A percentile compares a stretch with the other conserved stretches of the same genome.
Conservation (phyloP, 2,888 invertebrate species). For the Nemotelus pantherinus region DNA sequence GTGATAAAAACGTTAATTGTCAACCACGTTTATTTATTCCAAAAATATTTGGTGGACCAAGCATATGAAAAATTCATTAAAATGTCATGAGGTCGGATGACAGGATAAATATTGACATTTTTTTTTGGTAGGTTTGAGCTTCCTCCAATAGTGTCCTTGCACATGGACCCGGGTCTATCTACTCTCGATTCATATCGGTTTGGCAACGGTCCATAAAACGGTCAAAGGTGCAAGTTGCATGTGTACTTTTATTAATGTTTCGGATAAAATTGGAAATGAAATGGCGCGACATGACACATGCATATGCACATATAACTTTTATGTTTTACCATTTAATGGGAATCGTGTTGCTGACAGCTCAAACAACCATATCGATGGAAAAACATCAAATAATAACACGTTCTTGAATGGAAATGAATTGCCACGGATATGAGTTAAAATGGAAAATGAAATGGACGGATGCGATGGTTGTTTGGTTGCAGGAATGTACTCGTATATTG, state of each 20-base stretch:
- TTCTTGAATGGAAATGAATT: slow-evolving; percentile 3
- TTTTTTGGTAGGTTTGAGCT: background rate
- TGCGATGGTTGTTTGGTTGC: background rate
- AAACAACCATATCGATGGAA: slow-evolving; percentile 20
- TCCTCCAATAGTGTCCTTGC: background rate
- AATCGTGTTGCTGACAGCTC: slow-evolving; percentile 38
- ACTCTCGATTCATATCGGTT: slow-evolving; percentile 26
- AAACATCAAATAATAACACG: slow-evolving; percentile 23
- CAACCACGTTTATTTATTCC: slow-evolving; percentile 42
- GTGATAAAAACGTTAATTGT: slow-evolving; percentile 44
- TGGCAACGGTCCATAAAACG: slow-evolving; percentile 39
- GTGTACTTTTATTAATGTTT: slow-evolving; percentile 44
- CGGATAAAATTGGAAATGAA: slow-evolving; percentile 43
- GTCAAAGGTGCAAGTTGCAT: slow-evolving; percentile 37
- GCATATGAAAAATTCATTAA: slow-evolving; percentile 49
- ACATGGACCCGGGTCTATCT: background rate
- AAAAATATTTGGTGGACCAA: slow-evolving; percentile 43
- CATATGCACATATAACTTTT: slow-evolving; percentile 10
- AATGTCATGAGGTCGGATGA: slow-evolving; percentile 44
- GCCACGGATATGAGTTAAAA: background rate
- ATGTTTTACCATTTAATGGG: slow-evolving; percentile 23
- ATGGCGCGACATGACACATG: slow-evolving; percentile 17
- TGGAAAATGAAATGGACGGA: background rate
- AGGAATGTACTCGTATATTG: slow-evolving; percentile 11
- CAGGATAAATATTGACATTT: slow-evolving; percentile 48